Base-by-base conservation (phyloP, 2,113 vertebrate genomes). In the Gasterosteus aculeatus region DNA sequence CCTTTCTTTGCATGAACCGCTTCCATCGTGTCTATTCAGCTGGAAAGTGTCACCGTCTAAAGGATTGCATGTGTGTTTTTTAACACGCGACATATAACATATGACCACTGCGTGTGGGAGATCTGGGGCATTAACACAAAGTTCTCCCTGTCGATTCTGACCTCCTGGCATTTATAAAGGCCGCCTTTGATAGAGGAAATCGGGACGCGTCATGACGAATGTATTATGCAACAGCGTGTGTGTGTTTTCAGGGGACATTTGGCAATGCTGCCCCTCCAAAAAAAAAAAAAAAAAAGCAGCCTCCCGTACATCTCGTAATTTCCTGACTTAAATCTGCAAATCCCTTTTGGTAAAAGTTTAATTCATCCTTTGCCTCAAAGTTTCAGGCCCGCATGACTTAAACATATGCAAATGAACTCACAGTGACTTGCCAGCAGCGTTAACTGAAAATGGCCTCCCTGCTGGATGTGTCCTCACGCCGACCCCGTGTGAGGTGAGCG, bases 321-420 rank as follows among this genome's bases (percentile, higher is more conserved):
- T 62, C 66, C 29, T 29, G 60, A 47, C 70, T 78, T 42, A 11
- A 72, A 73, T 22, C 35, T 49, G 33, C 60, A 78, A 39, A 64
- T 74, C 46, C 38, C 26, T 64, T 73, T 71, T 61, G 51, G 3
- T 71, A 16, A 69, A 82, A 79, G 38, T 79, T 79, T 46, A 81
- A 84, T 82, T 78, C 63, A 46, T 80, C 71, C 14, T 69, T 62
- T 57, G 19, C 71, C 41, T 75, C 44, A 74, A 72, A 78, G 64
- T 83, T 83, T 80, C 33, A 61, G 65, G 15, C 18, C 4, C 12
- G 61, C 58, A 67, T 53, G 44, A 77, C 47, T 69, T 74, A 44
- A 57, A 66, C 9, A 84, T 75, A 82, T 78, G 71, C 49, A 62
- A 75, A 74, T 61, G 12, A 81, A 75, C 85, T 75, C 39, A 5